Evolutionary conservation across 2,797 vertebrate species (phyloP).

Genomic region (Myotis planiceps): DNA sequence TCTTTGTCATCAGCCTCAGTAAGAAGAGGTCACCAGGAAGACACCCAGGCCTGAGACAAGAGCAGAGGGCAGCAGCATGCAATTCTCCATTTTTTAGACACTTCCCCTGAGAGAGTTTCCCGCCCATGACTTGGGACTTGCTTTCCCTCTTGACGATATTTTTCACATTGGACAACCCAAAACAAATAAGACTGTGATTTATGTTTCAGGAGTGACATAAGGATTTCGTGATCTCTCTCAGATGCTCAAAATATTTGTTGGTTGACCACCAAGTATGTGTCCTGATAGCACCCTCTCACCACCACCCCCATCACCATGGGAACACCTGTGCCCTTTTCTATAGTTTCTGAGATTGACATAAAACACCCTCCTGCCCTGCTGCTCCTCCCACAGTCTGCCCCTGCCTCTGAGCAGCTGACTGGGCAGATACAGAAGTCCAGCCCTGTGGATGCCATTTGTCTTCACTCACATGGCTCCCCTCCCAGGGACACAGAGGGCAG

Average conservation of each 20-base stretch:
- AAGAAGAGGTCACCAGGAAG: background rate
- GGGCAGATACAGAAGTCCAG: accelerated
- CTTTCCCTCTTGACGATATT: background rate
- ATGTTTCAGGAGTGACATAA: background rate
- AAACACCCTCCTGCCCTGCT: background rate
- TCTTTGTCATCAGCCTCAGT: background rate
- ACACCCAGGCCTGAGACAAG: accelerated
- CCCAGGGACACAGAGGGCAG: background rate
- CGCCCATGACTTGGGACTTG: background rate
- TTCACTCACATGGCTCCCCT: too few species aligned
- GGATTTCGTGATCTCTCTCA: background rate
- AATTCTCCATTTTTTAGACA: background rate
- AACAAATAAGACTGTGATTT: background rate
- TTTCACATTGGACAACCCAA: background rate
- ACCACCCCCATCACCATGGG: background rate
- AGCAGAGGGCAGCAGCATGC: accelerated
- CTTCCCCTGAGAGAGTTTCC: background rate
- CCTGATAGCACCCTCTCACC: background rate
- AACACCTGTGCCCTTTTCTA: background rate
- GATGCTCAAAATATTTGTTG: background rate
- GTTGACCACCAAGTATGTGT: background rate
- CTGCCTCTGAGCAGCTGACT: background rate
- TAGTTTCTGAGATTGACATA: background rate
- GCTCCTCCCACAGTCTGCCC: background rate
- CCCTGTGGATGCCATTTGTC: accelerated